A percentile compares a stretch with the other conserved stretches of the same genome.
phyloP scores from a whole-genome alignment of 2,888 invertebrate species.

The Ophion ventricosus region DNA sequence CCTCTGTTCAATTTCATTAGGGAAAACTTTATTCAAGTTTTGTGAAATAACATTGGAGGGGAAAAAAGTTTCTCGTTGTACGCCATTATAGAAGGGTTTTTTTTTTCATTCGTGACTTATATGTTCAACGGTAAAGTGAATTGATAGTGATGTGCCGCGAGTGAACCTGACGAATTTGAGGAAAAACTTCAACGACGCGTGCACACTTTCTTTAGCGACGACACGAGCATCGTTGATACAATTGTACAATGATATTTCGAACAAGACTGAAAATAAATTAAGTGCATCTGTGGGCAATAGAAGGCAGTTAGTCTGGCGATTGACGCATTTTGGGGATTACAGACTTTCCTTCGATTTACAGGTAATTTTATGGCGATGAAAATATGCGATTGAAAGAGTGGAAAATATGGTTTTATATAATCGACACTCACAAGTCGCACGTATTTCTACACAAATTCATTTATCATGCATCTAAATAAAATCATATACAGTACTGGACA shows the following conservation, averaged over 20 bases:
- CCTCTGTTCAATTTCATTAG: neutral
- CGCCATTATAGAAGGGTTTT: neutral
- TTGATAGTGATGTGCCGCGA: constrained; percentile 23
- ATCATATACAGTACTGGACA: neutral
- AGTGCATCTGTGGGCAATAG: constrained; percentile 4
- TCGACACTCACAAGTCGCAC: neutral
- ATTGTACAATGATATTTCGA: constrained; percentile 17
- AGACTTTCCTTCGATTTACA: neutral
- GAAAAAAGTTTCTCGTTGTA: neutral
- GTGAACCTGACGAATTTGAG: constrained; percentile 16
- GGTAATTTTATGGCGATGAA: neutral
- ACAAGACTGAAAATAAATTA: constrained; percentile 4
- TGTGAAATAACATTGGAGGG: neutral
- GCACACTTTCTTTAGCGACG: neutral
- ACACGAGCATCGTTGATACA: constrained; percentile 24
- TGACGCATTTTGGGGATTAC: constrained; percentile 7
- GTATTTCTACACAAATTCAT: neutral
- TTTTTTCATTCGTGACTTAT: constrained; percentile 5
- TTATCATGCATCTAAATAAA: neutral
- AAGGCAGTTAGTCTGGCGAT: neutral
- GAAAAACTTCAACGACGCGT: constrained; percentile 10
- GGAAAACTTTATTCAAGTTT: neutral
- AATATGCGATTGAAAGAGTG: neutral
- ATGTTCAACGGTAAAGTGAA: constrained; percentile 20
- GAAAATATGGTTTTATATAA: neutral